phyloP scores from a whole-genome alignment of 2,797 vertebrate genomes.

The Dermochelys coriacea region DNA sequence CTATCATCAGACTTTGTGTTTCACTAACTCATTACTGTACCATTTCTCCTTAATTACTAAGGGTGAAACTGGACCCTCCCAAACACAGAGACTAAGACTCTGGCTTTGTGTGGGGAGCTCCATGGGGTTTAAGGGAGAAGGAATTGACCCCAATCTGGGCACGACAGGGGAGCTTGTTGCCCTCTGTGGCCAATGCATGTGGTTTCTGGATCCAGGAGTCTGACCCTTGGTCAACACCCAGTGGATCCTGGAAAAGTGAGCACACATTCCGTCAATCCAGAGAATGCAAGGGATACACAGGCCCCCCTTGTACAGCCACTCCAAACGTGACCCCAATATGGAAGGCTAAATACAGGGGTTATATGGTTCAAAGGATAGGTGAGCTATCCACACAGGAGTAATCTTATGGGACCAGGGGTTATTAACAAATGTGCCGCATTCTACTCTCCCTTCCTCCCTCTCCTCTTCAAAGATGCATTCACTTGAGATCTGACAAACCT shows the following conservation, averaged over 20 bases:
- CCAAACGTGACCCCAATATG: neutral
- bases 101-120: neutral
- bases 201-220: neutral
- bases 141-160: neutral
- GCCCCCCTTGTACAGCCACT: neutral
- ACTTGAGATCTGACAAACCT: neutral
- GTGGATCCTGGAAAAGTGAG: neutral
- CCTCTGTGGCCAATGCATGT: neutral
- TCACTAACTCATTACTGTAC: neutral
- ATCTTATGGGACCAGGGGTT: neutral
- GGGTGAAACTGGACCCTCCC: neutral
- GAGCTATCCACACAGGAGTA: neutral
- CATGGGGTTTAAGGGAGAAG: neutral
- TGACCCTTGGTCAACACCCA: neutral
- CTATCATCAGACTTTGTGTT: neutral
- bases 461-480: neutral
- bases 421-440: neutral
- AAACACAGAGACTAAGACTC: neutral
- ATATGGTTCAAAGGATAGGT: constrained; percentile 19
- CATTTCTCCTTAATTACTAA: neutral
- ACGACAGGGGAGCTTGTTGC: neutral
- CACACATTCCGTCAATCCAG: neutral
- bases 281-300: neutral
- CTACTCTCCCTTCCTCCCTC: neutral
- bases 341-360: neutral